phyloP scores from a whole-genome alignment of 2,113 vertebrate species.

The Myodes glareolus region DNA sequence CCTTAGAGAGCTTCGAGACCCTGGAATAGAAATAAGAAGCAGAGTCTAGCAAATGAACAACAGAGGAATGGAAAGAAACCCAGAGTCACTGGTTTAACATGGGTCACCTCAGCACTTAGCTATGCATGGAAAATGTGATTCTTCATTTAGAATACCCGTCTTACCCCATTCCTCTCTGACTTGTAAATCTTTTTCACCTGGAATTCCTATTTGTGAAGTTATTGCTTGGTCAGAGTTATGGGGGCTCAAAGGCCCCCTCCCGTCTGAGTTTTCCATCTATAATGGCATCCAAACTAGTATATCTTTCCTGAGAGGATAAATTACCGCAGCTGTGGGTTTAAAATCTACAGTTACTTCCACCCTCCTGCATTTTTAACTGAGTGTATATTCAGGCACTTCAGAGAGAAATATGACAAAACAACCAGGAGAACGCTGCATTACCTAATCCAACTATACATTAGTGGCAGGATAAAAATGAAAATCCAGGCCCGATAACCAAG shows the following conservation, averaged over 20 bases:
- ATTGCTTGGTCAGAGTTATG: slow-evolving; percentile 72
- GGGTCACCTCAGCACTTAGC: slow-evolving; percentile 18
- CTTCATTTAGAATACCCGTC: slow-evolving; percentile 42
- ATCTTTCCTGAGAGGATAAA: slow-evolving; percentile 77
- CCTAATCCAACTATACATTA: slow-evolving; percentile 69
- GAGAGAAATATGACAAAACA: slow-evolving; percentile 78
- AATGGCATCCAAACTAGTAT: slow-evolving; percentile 70
- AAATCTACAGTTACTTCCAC: slow-evolving; percentile 77
- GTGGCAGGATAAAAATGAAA: slow-evolving; percentile 69
- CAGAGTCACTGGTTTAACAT: neutral
- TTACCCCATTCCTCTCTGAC: slow-evolving; percentile 46
- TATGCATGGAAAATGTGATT: neutral
- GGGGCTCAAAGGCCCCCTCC: slow-evolving; percentile 50
- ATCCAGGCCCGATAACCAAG: slow-evolving; percentile 29
- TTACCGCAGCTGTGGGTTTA: slow-evolving; percentile 72
- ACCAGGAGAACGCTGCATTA: slow-evolving; percentile 60
- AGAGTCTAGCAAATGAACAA: neutral
- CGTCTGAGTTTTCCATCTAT: slow-evolving; percentile 72
- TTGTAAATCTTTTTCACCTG: slow-evolving; percentile 63
- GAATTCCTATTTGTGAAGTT: slow-evolving; percentile 75
- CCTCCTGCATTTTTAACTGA: slow-evolving; percentile 79
- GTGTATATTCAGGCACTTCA: slow-evolving; percentile 72
- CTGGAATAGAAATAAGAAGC: neutral
- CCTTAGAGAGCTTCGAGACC: neutral
- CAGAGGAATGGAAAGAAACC: neutral